These are phyloP conservation scores for Cephus pygmeus DNA, from an alignment of 2,888 invertebrate species.

Conservation along the genomic window DNA sequence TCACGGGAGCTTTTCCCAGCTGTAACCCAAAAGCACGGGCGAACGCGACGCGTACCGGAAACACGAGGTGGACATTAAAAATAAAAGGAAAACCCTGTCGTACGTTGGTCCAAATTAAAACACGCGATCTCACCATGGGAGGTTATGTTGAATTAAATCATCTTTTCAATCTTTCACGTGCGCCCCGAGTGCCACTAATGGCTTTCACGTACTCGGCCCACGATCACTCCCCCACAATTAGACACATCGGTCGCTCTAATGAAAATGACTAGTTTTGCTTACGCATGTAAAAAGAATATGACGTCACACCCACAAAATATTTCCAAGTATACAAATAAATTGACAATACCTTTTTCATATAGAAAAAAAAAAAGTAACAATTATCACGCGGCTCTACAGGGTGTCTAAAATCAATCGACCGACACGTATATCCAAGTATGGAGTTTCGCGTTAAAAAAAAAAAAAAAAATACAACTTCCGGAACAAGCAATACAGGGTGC, in stretches of 20 bases:
- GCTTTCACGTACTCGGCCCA: neutral
- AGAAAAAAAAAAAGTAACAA: neutral
- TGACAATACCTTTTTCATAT: neutral
- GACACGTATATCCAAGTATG: neutral
- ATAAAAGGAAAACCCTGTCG: conserved; percentile 2
- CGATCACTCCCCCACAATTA: neutral
- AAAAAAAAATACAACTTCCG: neutral
- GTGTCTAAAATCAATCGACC: neutral
- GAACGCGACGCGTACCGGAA: neutral
- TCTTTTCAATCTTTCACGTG: neutral
- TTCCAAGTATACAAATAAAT: neutral
- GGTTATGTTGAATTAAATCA: neutral
- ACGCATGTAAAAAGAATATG: neutral
- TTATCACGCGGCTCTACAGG: neutral
- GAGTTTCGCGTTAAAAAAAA: neutral
- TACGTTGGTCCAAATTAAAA: neutral
- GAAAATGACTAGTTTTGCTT: neutral
- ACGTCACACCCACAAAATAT: neutral
- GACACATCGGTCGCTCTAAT: neutral
- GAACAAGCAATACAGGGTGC: neutral
- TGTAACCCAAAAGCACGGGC: neutral
- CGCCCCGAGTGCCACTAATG: neutral
- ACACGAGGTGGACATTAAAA: neutral
- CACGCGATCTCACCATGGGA: neutral
- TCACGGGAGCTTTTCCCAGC: neutral